Conservation (phyloP, 1,140 invertebrate species). For the Hyphantria cunea region DNA sequence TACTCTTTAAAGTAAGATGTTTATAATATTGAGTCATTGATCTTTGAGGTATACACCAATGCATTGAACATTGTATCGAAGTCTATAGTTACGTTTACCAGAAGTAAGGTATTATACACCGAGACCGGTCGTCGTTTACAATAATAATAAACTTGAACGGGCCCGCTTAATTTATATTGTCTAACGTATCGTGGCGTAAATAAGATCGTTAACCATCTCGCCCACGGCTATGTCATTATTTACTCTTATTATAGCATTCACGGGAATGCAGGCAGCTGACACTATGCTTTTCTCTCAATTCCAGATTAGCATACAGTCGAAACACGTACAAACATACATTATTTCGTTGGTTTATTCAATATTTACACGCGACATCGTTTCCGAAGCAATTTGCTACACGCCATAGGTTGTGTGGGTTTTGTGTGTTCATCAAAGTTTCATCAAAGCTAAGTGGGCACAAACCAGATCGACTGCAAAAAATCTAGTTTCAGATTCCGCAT, state of each 20-base stretch:
- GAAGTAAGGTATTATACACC: too few relatives aligned
- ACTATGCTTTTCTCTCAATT: constrained; percentile 1
- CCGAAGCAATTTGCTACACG: constrained; percentile 28
- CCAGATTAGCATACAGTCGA: constrained; percentile 6
- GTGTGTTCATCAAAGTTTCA: constrained; percentile 24
- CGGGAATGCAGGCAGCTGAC: constrained; percentile 15
- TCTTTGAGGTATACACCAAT: too few relatives aligned
- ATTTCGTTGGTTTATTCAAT: constrained; percentile 24
- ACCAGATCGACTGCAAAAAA: constrained; percentile 10
- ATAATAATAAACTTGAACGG: background rate
- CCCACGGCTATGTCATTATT: constrained; percentile 10
- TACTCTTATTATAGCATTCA: constrained; percentile 5
- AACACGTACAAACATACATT: constrained; percentile 16
- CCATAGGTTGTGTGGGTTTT: constrained; percentile 15
- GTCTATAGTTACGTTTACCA: too few relatives aligned
- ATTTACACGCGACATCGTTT: constrained; percentile 29
- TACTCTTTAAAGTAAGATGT: too few relatives aligned
- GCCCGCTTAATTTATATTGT: background rate
- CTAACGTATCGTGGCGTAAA: background rate
- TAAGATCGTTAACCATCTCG: constrained; percentile 5
- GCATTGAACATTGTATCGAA: too few relatives aligned
- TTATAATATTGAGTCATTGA: too few relatives aligned
- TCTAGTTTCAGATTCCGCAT: constrained; percentile 6
- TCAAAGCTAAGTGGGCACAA: constrained; percentile 25
- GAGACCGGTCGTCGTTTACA: background rate